Base-by-base conservation (phyloP, 2,113 vertebrate genomes). In the Tretioscincus oriximinensis region DNA sequence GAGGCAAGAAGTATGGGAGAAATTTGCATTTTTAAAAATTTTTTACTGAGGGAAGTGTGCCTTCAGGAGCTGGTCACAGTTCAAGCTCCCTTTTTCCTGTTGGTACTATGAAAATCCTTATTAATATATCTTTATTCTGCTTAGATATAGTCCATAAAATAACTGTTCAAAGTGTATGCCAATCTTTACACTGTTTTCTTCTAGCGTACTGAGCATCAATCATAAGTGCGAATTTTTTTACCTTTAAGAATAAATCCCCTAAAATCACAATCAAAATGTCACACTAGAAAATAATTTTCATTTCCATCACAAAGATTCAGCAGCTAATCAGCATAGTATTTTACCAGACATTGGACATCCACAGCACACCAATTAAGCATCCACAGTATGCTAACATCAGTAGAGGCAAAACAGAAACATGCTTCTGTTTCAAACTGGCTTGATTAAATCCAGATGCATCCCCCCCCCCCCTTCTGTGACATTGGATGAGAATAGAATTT, bases 351-450 rank as follows among this genome's bases (percentile, higher is more conserved):
- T 12, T 69, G 78, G 73, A 87, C 1, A 58, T 81, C 85, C 90
- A 87, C 89, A 89, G 89, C 86, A 16, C 88, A 88, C 84, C 86
- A 73, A 82, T 51, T 51, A 51, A 51, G 88, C 1, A 58, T 82
- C 85, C 90, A 87, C 89, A 88, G 89, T 85, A 16, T 87, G 87
- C 84, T 87, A 74, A 82, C 78, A 90, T 90, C 87, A 89, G 82
- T 26, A 29, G 31, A 74, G 80, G 31, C 51, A 67, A 68, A 86
- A 84, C 91, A 91, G 84, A 90, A 90, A 85, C 75, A 60, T 78
- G 87, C 87, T 90, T 90, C 87, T 10, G 0, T 82, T 87, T 79
- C 80, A 77, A 84, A 70, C 65, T 64, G 68, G 9, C 82, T 41
- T 73, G 16, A 78, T 72, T 79, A 58, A 51, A 76, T 89, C 0